Evolutionary conservation across 2,888 invertebrate species (phyloP), one percentile per base, ranked within the genome.

Genomic region (Limnephilus marmoratus): DNA sequence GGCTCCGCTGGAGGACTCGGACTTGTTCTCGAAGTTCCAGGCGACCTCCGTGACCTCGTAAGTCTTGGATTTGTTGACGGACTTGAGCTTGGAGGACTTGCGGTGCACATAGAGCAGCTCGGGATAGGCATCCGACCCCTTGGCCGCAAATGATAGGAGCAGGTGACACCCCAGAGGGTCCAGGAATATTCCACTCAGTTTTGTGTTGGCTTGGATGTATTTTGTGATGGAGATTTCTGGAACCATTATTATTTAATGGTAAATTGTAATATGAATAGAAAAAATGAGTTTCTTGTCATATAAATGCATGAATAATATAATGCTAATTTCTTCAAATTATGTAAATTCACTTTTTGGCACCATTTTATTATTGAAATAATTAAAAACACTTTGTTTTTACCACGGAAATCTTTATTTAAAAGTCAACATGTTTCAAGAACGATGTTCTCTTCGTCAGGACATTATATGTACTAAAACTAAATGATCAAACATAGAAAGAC

Each of bases 31-130:
- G 94, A 97, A 97, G 95, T 98, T 99, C 98, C 99, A 99, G 1
- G 98, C 99, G 0, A 99, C 98, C 90, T 98, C 98, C 0, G 99
- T 99, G 41, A 99, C 97, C 94, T 98, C 98, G 95, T 98, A 98
- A 82, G 98, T 97, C 94, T 97, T 96, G 87, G 97, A 97, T 95
- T 97, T 98, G 53, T 80, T 68, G 0, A 96, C 95, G 11, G 95
- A 85, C 94, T 98, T 98, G 15, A 97, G 96, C 95, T 98, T 99
- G 4, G 96, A 97, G 31, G 97, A 97, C 94, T 97, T 98, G 91
- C 97, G 96, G 92, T 98, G 97, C 13, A 99, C 95, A 94, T 99
- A 99, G 34, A 98, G 96, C 49, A 98, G 96, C 94, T 99, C 99
- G 0, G 98, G 97, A 93, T 96, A 97, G 92, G 95, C 96, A 88